Percentiles rank a stretch among this genome's conserved stretches.
These are phyloP conservation scores for Grallaria varia DNA, from an alignment of 2,113 vertebrate genomes.

Conservation along the genomic window DNA sequence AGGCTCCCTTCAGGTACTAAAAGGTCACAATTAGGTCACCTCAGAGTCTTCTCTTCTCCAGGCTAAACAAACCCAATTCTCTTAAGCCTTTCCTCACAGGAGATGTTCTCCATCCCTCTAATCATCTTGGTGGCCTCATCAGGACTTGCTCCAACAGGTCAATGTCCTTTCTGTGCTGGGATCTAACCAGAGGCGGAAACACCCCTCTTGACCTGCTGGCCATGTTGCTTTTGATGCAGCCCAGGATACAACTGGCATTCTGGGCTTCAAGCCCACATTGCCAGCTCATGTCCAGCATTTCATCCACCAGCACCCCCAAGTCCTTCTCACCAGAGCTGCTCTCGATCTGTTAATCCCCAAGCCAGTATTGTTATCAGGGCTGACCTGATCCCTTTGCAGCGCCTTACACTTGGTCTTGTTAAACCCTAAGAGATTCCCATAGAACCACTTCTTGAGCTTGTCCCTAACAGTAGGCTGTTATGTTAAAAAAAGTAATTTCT, in stretches of 20 bases:
- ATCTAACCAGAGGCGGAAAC: background rate
- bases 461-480: background rate
- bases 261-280: background rate
- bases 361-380: rapidly evolving
- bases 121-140: background rate
- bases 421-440: background rate
- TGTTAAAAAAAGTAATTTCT: background rate
- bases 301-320: background rate
- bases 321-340: background rate
- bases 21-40: background rate
- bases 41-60: background rate
- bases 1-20: background rate
- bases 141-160: rapidly evolving
- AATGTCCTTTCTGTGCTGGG: background rate
- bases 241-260: background rate
- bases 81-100: background rate
- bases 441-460: background rate
- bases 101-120: background rate
- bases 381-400: background rate
- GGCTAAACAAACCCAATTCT: background rate
- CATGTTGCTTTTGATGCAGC: background rate
- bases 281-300: background rate
- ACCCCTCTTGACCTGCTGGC: rapidly evolving
- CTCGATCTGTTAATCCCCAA: rapidly evolving
- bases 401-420: background rate